Conservation (phyloP, 2,113 vertebrate species). For the Dryoscopus gambensis region DNA sequence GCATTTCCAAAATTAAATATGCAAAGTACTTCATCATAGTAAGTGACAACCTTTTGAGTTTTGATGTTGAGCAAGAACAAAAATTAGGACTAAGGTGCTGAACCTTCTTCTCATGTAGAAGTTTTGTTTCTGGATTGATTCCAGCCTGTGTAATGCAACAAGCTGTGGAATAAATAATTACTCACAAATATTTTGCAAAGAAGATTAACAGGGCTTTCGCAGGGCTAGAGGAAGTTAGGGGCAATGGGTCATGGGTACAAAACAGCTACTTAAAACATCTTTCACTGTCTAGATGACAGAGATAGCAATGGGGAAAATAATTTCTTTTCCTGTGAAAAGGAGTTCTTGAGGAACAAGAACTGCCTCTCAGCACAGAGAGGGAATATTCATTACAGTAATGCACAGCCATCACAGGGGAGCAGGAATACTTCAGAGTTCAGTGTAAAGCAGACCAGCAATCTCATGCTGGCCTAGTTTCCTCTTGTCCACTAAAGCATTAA, state of each 20-base stretch:
- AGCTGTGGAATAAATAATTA: background rate
- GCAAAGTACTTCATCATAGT: accelerated
- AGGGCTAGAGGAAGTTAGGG: background rate
- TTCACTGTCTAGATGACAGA: background rate
- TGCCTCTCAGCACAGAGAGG: background rate
- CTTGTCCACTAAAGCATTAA: background rate
- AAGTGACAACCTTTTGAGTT: background rate
- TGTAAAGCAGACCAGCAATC: background rate
- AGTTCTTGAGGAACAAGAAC: background rate
- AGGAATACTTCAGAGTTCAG: background rate
- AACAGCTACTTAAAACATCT: background rate
- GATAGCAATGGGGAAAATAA: background rate
- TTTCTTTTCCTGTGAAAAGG: background rate
- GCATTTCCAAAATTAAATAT: background rate
- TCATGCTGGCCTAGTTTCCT: background rate
- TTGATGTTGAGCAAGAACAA: background rate
- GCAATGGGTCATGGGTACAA: background rate
- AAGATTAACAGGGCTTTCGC: background rate
- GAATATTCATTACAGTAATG: background rate
- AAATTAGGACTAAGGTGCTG: background rate
- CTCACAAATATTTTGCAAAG: background rate
- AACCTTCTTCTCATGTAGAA: background rate
- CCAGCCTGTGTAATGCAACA: background rate
- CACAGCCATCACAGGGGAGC: no score
- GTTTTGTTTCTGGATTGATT: background rate